These are phyloP conservation scores for Neelides sp. DNA, from an alignment of 1,140 invertebrate species.

Conservation along the genomic window DNA sequence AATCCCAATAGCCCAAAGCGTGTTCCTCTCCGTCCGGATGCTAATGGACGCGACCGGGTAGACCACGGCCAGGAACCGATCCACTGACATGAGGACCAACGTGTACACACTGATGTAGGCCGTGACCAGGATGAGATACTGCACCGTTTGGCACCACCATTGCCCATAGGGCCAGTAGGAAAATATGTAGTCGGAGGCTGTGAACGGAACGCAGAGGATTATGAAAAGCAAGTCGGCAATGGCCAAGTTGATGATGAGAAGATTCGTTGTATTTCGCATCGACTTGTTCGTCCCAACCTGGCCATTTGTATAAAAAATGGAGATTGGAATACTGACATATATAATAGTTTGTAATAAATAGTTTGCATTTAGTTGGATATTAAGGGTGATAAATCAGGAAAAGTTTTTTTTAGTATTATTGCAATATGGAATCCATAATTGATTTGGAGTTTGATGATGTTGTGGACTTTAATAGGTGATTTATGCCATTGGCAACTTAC, in stretches of 20 bases:
- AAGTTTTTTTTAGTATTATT: too few species aligned
- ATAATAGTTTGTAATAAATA: too few species aligned
- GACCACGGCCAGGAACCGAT: constrained; percentile 87
- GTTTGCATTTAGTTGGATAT: too few species aligned
- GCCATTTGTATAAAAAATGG: too few species aligned
- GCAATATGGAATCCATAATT: too few species aligned
- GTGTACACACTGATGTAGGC: constrained; percentile 90
- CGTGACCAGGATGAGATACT: constrained; percentile 72
- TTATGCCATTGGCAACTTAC: too few species aligned
- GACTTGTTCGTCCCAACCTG: constrained; percentile 70
- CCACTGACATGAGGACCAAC: constrained; percentile 85
- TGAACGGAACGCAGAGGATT: constrained; percentile 89
- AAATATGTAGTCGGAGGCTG: constrained; percentile 73
- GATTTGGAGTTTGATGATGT: constrained; percentile 54
- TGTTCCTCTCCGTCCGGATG: constrained; percentile 71
- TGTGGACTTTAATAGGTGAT: constrained; percentile 40
- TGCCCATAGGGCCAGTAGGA: constrained; percentile 82
- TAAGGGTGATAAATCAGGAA: too few species aligned
- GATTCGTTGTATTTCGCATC: constrained; percentile 85
- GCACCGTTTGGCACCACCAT: constrained; percentile 73
- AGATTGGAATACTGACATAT: too few species aligned
- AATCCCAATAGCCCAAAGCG: constrained; percentile 58
- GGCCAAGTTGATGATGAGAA: constrained; percentile 77
- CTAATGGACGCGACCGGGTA: constrained; percentile 84
- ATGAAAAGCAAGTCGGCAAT: constrained; percentile 87